These are phyloP conservation scores for Brachynemurus nebulosus DNA, from an alignment of 2,888 invertebrate genomes.

Conservation along the genomic window DNA sequence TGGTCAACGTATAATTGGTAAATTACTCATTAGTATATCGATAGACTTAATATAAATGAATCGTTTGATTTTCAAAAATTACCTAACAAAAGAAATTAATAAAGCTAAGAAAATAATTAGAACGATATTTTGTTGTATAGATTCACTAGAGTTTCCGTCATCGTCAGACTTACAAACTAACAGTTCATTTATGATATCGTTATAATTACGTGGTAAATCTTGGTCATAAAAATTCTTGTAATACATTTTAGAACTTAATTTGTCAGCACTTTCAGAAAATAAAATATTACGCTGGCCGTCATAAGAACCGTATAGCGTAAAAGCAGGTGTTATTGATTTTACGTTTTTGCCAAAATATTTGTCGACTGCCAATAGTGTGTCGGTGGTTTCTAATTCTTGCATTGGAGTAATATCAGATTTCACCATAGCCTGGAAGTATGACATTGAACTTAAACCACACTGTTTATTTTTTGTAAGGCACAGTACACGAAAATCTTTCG, in stretches of 20 bases:
- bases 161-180: not conserved
- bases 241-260: slow-evolving; percentile 19
- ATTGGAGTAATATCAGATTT: slow-evolving; percentile 38
- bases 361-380: slow-evolving; percentile 55
- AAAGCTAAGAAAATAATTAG: too few relatives aligned
- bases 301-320: slow-evolving; percentile 55
- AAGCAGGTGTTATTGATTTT: slow-evolving; percentile 42
- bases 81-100: too few relatives aligned
- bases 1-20: too few relatives aligned
- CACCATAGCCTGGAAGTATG: slow-evolving; percentile 52
- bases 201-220: not conserved
- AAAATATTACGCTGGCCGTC: slow-evolving; percentile 48
- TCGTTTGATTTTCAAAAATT: too few relatives aligned
- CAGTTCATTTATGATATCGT: not conserved
- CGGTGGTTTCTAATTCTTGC: slow-evolving; percentile 51
- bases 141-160: too few relatives aligned
- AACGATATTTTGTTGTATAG: too few relatives aligned
- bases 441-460: slow-evolving; percentile 54
- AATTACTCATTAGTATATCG: too few relatives aligned
- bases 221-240: not conserved
- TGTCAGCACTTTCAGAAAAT: slow-evolving; percentile 44
- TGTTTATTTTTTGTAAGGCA: slow-evolving; percentile 38
- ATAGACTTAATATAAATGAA: too few relatives aligned
- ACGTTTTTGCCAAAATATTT: slow-evolving; percentile 51
- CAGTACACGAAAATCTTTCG: slow-evolving; percentile 37